Conservation (phyloP, 2,113 vertebrate species). For the Syngnathoides biaculeatus region DNA sequence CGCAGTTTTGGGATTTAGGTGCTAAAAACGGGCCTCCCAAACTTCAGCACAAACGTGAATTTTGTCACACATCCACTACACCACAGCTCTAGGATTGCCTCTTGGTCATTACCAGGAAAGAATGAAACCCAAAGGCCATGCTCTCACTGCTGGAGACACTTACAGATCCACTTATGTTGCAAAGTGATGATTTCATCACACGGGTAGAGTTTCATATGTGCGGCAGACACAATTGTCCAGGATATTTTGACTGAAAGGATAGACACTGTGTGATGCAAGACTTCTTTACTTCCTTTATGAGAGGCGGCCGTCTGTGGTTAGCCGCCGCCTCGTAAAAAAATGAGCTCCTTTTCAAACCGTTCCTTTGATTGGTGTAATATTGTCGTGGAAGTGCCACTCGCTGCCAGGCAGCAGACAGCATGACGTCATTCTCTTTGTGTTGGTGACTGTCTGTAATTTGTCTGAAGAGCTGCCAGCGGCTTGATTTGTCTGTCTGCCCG, state of each 20-base stretch:
- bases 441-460: constrained; percentile 30
- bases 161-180: constrained; percentile 43
- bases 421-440: constrained; percentile 50
- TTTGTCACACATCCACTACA: constrained; percentile 6
- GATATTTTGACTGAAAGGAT: constrained; percentile 25
- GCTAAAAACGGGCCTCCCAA: constrained; percentile 1
- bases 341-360: neutral
- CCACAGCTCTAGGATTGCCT: constrained; percentile 4
- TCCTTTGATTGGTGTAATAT: constrained; percentile 18
- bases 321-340: constrained; percentile 18
- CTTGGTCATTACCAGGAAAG: constrained; percentile 12
- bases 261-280: constrained; percentile 8
- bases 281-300: constrained; percentile 22
- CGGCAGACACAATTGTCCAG: constrained; percentile 22
- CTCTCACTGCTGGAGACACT: constrained; percentile 39
- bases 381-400: constrained; percentile 26
- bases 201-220: constrained; percentile 35
- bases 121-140: constrained; percentile 33
- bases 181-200: constrained; percentile 43
- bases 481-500: constrained; percentile 38
- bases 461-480: constrained; percentile 26
- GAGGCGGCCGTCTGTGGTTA: constrained; percentile 29
- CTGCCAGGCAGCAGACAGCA: constrained; percentile 35
- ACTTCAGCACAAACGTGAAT: neutral
- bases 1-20: neutral